Conservation (phyloP, 2,888 invertebrate species). For the Caenorhabditis sulstoni region DNA sequence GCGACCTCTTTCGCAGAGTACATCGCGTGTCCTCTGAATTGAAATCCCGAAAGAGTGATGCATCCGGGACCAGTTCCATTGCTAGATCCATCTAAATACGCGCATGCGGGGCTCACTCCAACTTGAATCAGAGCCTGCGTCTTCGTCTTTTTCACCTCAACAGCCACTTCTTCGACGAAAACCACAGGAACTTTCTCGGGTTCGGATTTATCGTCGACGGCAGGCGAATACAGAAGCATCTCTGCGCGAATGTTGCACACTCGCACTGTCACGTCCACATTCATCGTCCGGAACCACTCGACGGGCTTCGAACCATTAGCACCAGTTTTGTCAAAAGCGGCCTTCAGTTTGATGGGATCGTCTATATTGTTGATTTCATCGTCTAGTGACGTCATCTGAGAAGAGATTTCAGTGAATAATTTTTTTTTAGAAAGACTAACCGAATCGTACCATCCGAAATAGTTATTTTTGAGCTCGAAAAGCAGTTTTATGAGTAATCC, state of each 20-base stretch:
- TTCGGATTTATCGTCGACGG: conserved; percentile 35
- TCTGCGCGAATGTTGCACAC: conserved; percentile 97
- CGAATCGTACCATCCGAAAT: conserved; percentile 94
- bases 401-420: neutral
- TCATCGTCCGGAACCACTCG: conserved; percentile 73
- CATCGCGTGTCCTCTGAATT: conserved; percentile 94
- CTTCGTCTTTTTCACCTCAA: conserved; percentile 96
- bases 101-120: conserved; percentile 61
- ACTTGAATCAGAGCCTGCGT: conserved; percentile 91
- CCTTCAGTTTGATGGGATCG: conserved; percentile 40
- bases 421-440: conserved; percentile 42
- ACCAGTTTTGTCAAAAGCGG: conserved; percentile 52
- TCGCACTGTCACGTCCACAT: conserved; percentile 63
- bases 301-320: conserved; percentile 40
- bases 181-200: conserved; percentile 71
- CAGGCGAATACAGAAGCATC: conserved; percentile 74
- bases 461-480: conserved; percentile 87
- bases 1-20: conserved; percentile 90
- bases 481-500: conserved; percentile 89
- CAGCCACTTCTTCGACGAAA: conserved; percentile 85
- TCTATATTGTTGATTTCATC: conserved; percentile 30
- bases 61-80: conserved; percentile 62
- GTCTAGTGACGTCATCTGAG: conserved; percentile 54
- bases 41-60: conserved; percentile 85
- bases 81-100: conserved; percentile 53